A percentile compares a stretch with the other conserved stretches of the same genome.
Conservation (phyloP, 2,113 vertebrate genomes). For the Corythaeola cristata region DNA sequence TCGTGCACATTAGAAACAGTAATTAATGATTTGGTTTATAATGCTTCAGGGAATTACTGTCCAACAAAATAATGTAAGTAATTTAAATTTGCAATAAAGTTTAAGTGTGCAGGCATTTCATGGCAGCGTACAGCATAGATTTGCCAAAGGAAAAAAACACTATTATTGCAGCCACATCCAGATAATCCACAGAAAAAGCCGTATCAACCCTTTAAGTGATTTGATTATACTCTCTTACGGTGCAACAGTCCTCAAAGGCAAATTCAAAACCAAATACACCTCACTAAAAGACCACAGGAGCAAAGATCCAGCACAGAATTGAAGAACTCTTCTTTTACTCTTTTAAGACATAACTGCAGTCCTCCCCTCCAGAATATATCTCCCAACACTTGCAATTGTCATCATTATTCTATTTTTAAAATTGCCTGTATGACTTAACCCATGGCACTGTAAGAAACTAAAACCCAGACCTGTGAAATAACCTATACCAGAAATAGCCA, state of each 20-base stretch:
- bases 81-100: conserved; percentile 74
- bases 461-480: neutral
- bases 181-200: conserved; percentile 62
- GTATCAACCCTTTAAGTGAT: conserved; percentile 59
- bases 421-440: neutral
- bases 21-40: conserved; percentile 77
- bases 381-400: neutral
- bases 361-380: conserved; percentile 11
- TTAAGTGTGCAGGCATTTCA: conserved; percentile 56
- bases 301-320: conserved; percentile 28
- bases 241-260: conserved; percentile 48
- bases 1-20: conserved; percentile 45
- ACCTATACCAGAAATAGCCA: neutral
- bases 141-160: conserved; percentile 41
- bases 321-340: neutral
- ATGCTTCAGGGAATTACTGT: conserved; percentile 69
- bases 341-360: neutral
- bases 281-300: conserved; percentile 25
- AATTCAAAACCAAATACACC: conserved; percentile 40
- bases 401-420: neutral
- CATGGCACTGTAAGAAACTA: neutral
- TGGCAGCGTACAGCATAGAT: conserved; percentile 48
- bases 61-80: conserved; percentile 70
- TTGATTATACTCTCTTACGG: conserved; percentile 35
- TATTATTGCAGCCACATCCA: conserved; percentile 61